Evolutionary conservation across 2,888 invertebrate species (phyloP).

Genomic region (Eristalinus aeneus): DNA sequence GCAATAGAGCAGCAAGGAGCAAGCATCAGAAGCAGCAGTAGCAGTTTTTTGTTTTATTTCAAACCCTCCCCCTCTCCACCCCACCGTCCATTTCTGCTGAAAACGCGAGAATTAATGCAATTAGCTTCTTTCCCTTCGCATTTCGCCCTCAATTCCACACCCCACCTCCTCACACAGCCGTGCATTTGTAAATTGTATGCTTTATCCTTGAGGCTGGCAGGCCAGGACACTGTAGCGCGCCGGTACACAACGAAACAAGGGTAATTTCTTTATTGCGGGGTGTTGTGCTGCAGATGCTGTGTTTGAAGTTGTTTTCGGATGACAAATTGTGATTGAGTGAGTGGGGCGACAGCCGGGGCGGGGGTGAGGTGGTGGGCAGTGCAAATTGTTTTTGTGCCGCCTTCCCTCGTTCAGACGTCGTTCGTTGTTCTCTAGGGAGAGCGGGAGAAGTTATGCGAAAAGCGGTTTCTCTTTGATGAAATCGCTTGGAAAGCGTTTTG

Average conservation of each 20-base stretch:
- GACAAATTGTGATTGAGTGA: slow-evolving; percentile 53
- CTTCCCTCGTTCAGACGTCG: too few species aligned
- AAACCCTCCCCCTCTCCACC: background rate
- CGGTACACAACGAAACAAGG: slow-evolving; percentile 26
- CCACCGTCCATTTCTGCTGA: slow-evolving; percentile 46
- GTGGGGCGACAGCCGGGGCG: background rate
- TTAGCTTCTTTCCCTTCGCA: slow-evolving; percentile 56
- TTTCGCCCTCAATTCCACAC: background rate
- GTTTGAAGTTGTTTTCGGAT: slow-evolving; percentile 48
- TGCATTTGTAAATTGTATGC: slow-evolving; percentile 51
- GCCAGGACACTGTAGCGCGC: slow-evolving; percentile 43
- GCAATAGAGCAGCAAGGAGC: slow-evolving; percentile 62
- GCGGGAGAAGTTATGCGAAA: background rate
- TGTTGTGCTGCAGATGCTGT: slow-evolving; percentile 43
- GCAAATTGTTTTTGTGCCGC: slow-evolving; percentile 45
- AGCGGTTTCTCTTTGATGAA: slow-evolving; percentile 46
- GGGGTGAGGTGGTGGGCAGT: background rate
- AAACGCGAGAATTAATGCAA: slow-evolving; percentile 69
- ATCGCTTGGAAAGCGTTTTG: slow-evolving; percentile 46
- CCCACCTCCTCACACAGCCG: slow-evolving; percentile 6
- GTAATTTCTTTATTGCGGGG: slow-evolving; percentile 32
- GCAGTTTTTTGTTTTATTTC: slow-evolving; percentile 27
- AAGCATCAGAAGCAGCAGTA: too few species aligned
- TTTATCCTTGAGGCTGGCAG: slow-evolving; percentile 42
- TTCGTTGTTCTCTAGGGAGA: background rate